A percentile compares a stretch with the other conserved stretches of the same genome.
These are phyloP conservation scores for Periphyllus acericola DNA, from an alignment of 2,888 invertebrate genomes.

Conservation along the genomic window DNA sequence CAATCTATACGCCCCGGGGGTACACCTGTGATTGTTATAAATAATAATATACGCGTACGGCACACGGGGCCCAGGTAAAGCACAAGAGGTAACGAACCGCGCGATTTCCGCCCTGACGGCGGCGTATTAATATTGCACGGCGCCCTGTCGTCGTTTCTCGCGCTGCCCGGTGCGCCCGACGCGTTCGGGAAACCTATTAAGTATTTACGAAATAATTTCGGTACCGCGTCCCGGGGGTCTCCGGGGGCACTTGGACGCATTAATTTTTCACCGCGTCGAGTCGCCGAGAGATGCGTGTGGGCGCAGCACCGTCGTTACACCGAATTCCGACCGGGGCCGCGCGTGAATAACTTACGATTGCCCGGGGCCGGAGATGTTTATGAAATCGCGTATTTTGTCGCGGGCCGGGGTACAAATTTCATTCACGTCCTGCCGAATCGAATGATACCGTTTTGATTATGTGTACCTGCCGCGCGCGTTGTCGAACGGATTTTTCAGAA, in stretches of 20 bases:
- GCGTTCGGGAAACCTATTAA: constrained; percentile 24
- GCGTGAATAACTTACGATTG: constrained; percentile 23
- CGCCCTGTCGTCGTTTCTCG: constrained; percentile 32
- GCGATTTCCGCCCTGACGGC: background rate
- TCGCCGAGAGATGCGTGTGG: constrained; percentile 27
- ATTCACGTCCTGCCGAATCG: too few species aligned
- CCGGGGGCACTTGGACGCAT: constrained; percentile 25
- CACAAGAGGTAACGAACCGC: background rate
- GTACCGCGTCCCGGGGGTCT: constrained; percentile 12
- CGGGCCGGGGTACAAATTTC: too few species aligned
- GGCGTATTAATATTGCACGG: constrained; percentile 37
- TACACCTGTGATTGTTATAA: background rate
- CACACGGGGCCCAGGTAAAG: background rate
- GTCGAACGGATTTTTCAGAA: too few species aligned
- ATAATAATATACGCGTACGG: background rate
- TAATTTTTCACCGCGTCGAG: constrained; percentile 51
- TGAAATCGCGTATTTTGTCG: too few species aligned
- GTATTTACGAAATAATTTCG: constrained; percentile 50
- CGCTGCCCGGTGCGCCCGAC: background rate
- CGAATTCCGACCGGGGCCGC: constrained; percentile 8
- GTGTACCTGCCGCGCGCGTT: too few species aligned
- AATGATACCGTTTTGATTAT: too few species aligned
- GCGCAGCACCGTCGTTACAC: background rate
- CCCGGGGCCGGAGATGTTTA: too few species aligned
- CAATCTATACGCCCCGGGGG: background rate